Evolutionary conservation across 92 coral and sea anemone species (phyloP), one percentile per base, ranked within the genome.

Genomic region (Siderastrea siderea): DNA sequence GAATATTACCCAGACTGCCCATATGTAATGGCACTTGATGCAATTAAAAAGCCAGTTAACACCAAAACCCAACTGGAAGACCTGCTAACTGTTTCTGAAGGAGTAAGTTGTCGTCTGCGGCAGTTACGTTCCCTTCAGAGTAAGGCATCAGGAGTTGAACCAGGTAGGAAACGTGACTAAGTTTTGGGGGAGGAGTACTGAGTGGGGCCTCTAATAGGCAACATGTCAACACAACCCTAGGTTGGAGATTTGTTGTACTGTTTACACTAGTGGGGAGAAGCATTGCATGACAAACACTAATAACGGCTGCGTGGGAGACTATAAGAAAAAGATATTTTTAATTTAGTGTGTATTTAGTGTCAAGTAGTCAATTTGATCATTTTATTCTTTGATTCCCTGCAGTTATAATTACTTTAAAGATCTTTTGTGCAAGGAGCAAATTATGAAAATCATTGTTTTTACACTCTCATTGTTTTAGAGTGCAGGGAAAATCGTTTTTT

Each of bases 1-100:
- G 96, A 98, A 70, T 98, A 83, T 86, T 98, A 98, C 57, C 98
- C 99, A n/a, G 95, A 94, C 79, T 98, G 99, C 77, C 92, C 90
- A 43, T 92, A 94, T 86, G 86, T 94, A 48, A 83, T 92, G 77
- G 97, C 94, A 68, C 75, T 88, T 47, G 87, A 90, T 43, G 88
- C 64, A 7, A 74, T 73, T 13, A 90, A 89, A 75, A 92, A 81
- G 81, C 85, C 89, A 17, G 48, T 91, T 59, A 92, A 91, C 61
- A 95, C 97, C 2, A 78, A 86, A 69, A 93, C 93, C 68, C 90
- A 98, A 91, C 93, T 96, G 80, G 86, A 70, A 53, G 97, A 98
- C 91, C 91, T 98, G 85, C 68, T 87, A 77, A 92, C 93, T 84
- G 99, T 96, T 17, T 90, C 91, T 78, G 88, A 91, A 13, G 93